These are phyloP conservation scores for Peromyscus eremicus DNA, from an alignment of 2,797 vertebrate species.

Conservation along the genomic window DNA sequence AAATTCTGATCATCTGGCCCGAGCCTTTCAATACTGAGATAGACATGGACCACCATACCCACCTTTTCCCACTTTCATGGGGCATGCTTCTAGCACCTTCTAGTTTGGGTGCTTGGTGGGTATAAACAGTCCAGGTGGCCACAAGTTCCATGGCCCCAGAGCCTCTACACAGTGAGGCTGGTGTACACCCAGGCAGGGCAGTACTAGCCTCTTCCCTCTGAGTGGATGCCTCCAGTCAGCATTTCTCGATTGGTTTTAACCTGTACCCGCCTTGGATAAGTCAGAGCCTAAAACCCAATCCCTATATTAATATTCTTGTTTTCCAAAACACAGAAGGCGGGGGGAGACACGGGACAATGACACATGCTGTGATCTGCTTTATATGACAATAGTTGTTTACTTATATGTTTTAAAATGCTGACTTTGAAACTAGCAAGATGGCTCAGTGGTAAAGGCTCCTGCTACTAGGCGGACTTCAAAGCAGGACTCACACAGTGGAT, in stretches of 20 bases:
- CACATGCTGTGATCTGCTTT: not conserved
- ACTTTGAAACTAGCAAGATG: not conserved
- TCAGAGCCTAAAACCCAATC: not conserved
- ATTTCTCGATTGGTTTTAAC: constrained; percentile 61
- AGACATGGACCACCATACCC: not conserved
- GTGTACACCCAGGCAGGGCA: accelerated
- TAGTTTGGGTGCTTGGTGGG: not conserved
- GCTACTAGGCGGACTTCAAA: not conserved
- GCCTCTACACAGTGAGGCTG: not conserved
- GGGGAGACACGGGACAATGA: not conserved
- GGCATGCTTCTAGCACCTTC: not conserved
- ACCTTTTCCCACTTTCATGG: not conserved
- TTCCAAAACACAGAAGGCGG: not conserved
- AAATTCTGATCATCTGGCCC: too few relatives aligned
- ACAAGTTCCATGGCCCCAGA: not conserved
- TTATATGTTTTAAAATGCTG: not conserved
- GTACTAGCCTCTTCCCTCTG: not conserved
- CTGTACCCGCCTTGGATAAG: constrained; percentile 52
- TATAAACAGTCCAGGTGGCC: not conserved
- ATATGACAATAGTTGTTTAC: not conserved
- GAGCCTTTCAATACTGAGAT: not conserved
- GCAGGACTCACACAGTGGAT: not conserved
- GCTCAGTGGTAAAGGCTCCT: not conserved
- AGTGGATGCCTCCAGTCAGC: not conserved
- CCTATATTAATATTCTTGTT: not conserved